Evolutionary conservation across 35 echinoderm and acorn worm genomes (phyloP), one percentile per base, ranked within the genome.

Genomic region (Strongylocentrotus purpuratus): DNA sequence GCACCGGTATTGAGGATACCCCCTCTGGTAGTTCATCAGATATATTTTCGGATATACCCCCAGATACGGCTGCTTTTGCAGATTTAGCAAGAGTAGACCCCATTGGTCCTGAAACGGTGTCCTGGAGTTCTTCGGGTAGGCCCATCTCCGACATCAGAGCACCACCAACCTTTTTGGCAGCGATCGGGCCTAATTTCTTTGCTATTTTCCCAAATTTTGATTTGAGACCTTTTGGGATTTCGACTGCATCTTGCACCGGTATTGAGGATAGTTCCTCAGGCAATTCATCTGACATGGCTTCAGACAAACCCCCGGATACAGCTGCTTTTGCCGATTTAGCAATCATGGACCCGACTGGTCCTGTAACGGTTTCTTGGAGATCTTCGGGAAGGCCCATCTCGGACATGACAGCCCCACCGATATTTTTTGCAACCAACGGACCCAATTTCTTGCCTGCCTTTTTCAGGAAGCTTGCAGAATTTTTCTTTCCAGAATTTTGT

Each of bases 401-500:
- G 28, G 65, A 78, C 65, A 78, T 78, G 22, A 78, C 65, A 28
- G 65, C 65, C 4, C 65, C 65, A n/a, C 18, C 65, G 20, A 78
- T 78, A n/a, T 78, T 78, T 78, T 78, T 78, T 1, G 65, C 65
- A n/a, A 78, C 22, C 25, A 78, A 15, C 20, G 65, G 65, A 78
- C 65, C 65, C 25, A 78, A 78, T 78, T 78, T 78, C 65, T 78
- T 78, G 25, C 20, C 65, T 28, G 65, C 65, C 18, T 8, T 71
- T 78, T 78, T 78, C 65, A 78, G 20, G 65, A 78, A 78, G 25
- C 65, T 78, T 7, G 22, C 22, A n/a, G 65, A 22, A 78, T 7
- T 78, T 78, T 78, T 78, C 65, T 78, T 78, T 78, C 65, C 65
- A 78, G 65, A n/a, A n/a, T 78, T 78, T 78, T 78, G 22, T 78